Conservation (phyloP, 2,888 invertebrate species). For the Epicampocera succincta region DNA sequence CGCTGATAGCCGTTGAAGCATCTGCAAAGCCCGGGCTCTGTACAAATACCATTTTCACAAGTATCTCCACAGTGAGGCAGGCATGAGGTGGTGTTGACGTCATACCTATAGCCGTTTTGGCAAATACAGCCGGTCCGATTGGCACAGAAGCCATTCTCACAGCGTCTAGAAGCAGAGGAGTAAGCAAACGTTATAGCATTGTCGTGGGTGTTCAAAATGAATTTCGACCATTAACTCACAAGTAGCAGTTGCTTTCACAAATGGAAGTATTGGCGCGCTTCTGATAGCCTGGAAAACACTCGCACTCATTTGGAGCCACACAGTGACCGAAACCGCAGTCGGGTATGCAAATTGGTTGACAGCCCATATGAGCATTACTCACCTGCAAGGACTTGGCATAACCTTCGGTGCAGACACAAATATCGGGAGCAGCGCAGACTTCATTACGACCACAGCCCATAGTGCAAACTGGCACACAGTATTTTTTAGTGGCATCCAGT, state of each 20-base stretch:
- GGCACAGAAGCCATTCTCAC: constrained; percentile 82
- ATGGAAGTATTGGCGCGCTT: constrained; percentile 75
- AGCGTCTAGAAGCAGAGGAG: constrained; percentile 73
- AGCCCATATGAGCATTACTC: constrained; percentile 71
- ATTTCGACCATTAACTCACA: constrained; percentile 72
- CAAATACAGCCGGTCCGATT: constrained; percentile 82
- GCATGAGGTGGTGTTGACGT: constrained; percentile 76
- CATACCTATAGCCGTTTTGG: constrained; percentile 79
- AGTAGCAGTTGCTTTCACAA: constrained; percentile 77
- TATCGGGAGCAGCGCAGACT: constrained; percentile 85
- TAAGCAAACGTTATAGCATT: not conserved
- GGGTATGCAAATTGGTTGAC: constrained; percentile 78
- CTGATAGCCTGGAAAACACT: constrained; percentile 81
- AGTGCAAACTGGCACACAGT: constrained; percentile 84
- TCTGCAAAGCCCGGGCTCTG: constrained; percentile 78
- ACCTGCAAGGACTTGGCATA: constrained; percentile 73
- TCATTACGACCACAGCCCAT: constrained; percentile 83
- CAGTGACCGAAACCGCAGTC: constrained; percentile 82
- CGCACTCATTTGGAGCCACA: constrained; percentile 82
- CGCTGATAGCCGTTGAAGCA: constrained; percentile 80
- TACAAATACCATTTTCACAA: constrained; percentile 81
- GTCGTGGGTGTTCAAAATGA: not conserved
- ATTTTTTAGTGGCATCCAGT: constrained; percentile 79
- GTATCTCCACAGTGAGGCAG: constrained; percentile 76
- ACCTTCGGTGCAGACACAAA: constrained; percentile 82